Evolutionary conservation across 35 echinoderm and acorn worm genomes (phyloP).

Genomic region (Chiridota heheva): DNA sequence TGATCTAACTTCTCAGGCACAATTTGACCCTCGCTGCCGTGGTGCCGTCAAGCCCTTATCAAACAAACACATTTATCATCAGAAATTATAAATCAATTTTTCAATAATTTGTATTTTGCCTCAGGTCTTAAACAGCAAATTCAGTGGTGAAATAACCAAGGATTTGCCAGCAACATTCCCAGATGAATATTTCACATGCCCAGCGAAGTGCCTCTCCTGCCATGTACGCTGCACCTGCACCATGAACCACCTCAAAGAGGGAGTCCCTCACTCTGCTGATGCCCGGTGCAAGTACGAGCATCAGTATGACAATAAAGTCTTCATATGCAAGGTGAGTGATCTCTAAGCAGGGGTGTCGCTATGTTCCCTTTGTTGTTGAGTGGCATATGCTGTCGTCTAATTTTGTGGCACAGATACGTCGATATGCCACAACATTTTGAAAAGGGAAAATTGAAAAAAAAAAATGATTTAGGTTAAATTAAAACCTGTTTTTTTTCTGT

Average conservation of each 20-base stretch:
- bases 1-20: too few relatives aligned
- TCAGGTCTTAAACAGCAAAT: slow-evolving; percentile 94
- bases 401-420: too few relatives aligned
- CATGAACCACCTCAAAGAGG: slow-evolving; percentile 87
- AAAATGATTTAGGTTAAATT: too few relatives aligned
- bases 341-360: not conserved
- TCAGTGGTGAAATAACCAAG: slow-evolving; percentile 79
- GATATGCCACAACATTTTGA: too few relatives aligned
- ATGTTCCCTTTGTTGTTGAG: not conserved
- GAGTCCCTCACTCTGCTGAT: slow-evolving; percentile 46
- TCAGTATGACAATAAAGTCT: slow-evolving; percentile 94
- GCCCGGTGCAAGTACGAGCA: slow-evolving; percentile 85
- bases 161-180: slow-evolving; percentile 75
- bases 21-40: too few relatives aligned
- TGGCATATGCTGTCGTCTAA: not conserved
- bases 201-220: slow-evolving; percentile 71
- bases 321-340: slow-evolving; percentile 74
- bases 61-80: not conserved
- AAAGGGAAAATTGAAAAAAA: too few relatives aligned
- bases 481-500: too few relatives aligned
- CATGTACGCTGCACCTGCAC: slow-evolving; percentile 63
- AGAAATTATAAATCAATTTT: not conserved
- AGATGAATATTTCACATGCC: slow-evolving; percentile 98
- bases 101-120: not conserved
- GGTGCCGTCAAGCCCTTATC: too few relatives aligned